phyloP scores from a whole-genome alignment of 2,113 vertebrate genomes.

The Dromaius novaehollandiae region DNA sequence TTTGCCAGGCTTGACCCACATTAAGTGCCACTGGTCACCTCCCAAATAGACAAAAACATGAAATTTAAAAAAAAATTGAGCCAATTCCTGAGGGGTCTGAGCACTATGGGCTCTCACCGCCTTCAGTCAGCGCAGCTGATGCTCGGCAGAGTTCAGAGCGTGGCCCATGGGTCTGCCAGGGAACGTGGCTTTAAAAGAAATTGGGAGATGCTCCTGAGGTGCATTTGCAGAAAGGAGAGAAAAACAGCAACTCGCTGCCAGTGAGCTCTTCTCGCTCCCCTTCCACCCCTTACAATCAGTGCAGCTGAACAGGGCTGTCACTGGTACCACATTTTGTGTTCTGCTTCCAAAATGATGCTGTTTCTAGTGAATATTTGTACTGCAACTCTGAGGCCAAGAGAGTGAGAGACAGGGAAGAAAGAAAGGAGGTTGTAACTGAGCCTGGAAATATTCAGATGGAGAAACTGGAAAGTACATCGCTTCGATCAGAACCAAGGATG shows the following conservation, averaged over 20 bases:
- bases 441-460: not conserved
- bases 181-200: not conserved
- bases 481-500: not conserved
- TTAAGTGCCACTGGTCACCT: conserved; percentile 71
- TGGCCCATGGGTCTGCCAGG: not conserved
- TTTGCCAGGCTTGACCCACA: conserved; percentile 75
- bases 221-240: not conserved
- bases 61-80: conserved; percentile 40
- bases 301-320: not conserved
- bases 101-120: not conserved
- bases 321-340: not conserved
- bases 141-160: not conserved
- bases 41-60: conserved; percentile 66
- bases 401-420: rapidly evolving
- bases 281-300: not conserved
- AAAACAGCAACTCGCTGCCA: not conserved
- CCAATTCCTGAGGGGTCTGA: conserved; percentile 50
- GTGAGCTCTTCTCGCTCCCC: not conserved
- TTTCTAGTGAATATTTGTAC: not conserved
- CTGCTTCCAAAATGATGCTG: not conserved
- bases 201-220: not conserved
- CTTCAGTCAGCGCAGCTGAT: conserved; percentile 27
- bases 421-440: not conserved
- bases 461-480: not conserved
- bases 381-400: not conserved